Percentiles rank a stretch among this genome's conserved stretches.
Evolutionary conservation across 1,140 invertebrate genomes (phyloP).

Genomic region (Ridgeia piscesae): DNA sequence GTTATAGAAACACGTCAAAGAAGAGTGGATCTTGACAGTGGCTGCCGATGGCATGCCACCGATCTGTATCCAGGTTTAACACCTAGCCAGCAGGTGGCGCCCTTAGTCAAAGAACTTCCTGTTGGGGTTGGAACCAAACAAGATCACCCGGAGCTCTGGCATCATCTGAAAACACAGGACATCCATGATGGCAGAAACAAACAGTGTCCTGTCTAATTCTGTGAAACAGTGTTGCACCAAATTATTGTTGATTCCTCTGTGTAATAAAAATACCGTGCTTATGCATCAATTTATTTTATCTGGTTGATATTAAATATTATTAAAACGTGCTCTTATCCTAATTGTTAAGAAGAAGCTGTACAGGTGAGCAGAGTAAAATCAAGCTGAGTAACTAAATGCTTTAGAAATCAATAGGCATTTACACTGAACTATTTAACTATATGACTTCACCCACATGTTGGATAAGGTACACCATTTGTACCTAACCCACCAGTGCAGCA

Average conservation of each 20-base stretch:
- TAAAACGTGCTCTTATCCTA: too few relatives aligned
- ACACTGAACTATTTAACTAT: too few relatives aligned
- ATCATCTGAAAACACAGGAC: slow-evolving; percentile 65
- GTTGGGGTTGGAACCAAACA: slow-evolving; percentile 94
- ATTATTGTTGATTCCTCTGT: background rate
- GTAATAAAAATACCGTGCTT: background rate
- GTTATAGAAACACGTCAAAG: background rate
- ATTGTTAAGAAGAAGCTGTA: background rate
- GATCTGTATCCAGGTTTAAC: background rate
- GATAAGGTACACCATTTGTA: too few relatives aligned
- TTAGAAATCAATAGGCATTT: too few relatives aligned
- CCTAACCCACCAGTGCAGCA: too few relatives aligned
- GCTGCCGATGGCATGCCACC: background rate
- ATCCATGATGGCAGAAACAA: slow-evolving; percentile 30
- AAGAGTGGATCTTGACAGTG: background rate
- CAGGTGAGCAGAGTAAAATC: background rate
- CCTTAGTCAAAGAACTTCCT: slow-evolving; percentile 94
- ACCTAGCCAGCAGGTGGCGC: background rate
- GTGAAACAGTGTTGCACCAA: background rate
- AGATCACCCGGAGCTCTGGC: slow-evolving; percentile 87
- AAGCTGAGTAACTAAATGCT: too few relatives aligned
- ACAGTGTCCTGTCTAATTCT: slow-evolving; percentile 9
- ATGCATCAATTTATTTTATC: background rate
- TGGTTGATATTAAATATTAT: background rate
- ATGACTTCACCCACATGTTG: too few relatives aligned